Conservation (phyloP, 1,140 invertebrate genomes). For the Riptortus pedestris region DNA sequence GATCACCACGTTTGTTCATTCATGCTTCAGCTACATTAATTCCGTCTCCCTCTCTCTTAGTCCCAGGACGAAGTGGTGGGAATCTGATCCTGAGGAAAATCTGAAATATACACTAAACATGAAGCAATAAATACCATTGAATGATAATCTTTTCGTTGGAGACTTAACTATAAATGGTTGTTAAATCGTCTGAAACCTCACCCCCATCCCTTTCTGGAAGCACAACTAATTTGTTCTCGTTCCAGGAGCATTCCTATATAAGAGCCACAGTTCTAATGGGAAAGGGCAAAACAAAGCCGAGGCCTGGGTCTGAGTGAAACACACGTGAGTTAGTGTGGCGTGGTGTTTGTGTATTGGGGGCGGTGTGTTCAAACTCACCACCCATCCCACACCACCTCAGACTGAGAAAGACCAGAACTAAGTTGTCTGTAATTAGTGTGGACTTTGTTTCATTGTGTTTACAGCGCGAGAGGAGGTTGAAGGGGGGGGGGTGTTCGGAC, state of each 20-base stretch:
- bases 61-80: too few relatives aligned
- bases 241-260: neutral
- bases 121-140: too few relatives aligned
- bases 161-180: neutral
- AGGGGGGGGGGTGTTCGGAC: neutral
- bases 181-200: conserved; percentile 8
- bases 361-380: neutral
- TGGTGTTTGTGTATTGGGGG: neutral
- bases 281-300: neutral
- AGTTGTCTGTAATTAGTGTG: conserved; percentile 14
- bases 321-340: too few relatives aligned
- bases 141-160: too few relatives aligned
- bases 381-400: neutral
- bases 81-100: too few relatives aligned
- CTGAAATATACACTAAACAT: too few relatives aligned
- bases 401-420: neutral
- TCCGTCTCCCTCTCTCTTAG: too few relatives aligned
- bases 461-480: neutral
- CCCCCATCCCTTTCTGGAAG: neutral
- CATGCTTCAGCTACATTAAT: too few relatives aligned
- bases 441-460: conserved; percentile 18
- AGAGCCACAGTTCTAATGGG: neutral
- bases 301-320: too few relatives aligned
- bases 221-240: neutral
- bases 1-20: too few relatives aligned